A percentile compares a stretch with the other conserved stretches of the same genome.
Evolutionary conservation across 1,140 invertebrate genomes (phyloP).

Genomic region (Phortica variegata): DNA sequence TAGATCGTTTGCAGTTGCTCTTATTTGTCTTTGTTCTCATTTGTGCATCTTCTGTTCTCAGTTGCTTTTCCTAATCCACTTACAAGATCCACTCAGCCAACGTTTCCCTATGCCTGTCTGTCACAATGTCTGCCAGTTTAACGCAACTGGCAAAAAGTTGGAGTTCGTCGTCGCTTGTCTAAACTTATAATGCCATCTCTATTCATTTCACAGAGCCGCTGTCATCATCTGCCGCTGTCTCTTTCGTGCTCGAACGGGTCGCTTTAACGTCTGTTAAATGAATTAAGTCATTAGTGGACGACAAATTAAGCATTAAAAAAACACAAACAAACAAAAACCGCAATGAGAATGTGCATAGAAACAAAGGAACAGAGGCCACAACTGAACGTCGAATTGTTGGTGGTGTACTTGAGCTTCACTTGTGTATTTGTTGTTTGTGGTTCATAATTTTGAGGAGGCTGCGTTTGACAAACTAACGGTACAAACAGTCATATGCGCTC

Average conservation of each 20-base stretch:
- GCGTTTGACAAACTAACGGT: constrained; percentile 10
- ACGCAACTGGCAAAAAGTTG: not conserved
- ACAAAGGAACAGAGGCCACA: no score
- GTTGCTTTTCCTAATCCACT: no score
- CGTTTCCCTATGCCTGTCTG: not conserved
- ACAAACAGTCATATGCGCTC: not conserved
- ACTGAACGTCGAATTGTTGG: no score
- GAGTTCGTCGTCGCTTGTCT: not conserved
- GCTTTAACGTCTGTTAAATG: constrained; percentile 45
- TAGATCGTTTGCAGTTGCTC: no score
- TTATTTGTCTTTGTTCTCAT: no score
- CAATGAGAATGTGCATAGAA: constrained; percentile 8
- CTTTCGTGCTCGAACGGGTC: no score
- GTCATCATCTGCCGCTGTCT: not conserved
- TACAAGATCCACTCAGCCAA: no score
- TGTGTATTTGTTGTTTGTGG: no score
- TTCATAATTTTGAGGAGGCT: no score
- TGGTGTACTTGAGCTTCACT: constrained; percentile 15
- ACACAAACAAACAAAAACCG: not conserved
- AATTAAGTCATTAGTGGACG: constrained; percentile 55
- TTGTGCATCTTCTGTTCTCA: no score
- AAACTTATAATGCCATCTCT: not conserved
- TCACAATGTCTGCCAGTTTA: not conserved
- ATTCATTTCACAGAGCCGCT: not conserved
- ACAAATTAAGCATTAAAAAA: constrained; percentile 53